A percentile compares a stretch with the other conserved stretches of the same genome.
Evolutionary conservation across 2,797 vertebrate genomes (phyloP).

Genomic region (Bryconaethiops microstoma): DNA sequence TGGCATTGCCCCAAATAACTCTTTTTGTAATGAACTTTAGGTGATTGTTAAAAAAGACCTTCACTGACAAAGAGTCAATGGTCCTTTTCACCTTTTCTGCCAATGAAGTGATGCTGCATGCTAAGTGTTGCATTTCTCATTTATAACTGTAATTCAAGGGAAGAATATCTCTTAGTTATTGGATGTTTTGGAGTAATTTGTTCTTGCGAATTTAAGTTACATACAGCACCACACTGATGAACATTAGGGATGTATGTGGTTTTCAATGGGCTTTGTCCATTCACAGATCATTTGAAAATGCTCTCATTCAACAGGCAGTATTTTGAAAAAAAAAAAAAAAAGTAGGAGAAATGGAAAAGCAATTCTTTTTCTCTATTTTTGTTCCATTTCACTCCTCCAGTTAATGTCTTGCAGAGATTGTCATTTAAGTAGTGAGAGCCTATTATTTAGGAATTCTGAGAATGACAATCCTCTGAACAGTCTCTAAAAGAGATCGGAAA

Average conservation of each 20-base stretch:
- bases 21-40: neutral
- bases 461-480: conserved; percentile 34
- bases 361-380: conserved; percentile 28
- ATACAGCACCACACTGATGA: conserved; percentile 53
- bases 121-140: conserved; percentile 24
- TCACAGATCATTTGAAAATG: conserved; percentile 42
- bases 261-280: conserved; percentile 37
- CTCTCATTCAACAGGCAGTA: conserved; percentile 10
- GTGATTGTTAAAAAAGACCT: neutral
- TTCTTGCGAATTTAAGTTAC: conserved; percentile 53
- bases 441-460: conserved; percentile 50
- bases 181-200: conserved; percentile 17
- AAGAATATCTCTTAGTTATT: conserved; percentile 5
- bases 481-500: conserved; percentile 54
- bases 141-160: conserved; percentile 7
- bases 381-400: conserved; percentile 26
- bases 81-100: neutral
- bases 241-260: conserved; percentile 51
- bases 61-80: neutral
- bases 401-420: conserved; percentile 39
- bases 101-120: neutral
- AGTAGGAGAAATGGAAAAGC: conserved; percentile 40
- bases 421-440: conserved; percentile 42
- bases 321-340: conserved; percentile 28
- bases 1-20: neutral